Evolutionary conservation across 92 coral and sea anemone genomes (phyloP).

Genomic region (Isaurus tuberculatus): DNA sequence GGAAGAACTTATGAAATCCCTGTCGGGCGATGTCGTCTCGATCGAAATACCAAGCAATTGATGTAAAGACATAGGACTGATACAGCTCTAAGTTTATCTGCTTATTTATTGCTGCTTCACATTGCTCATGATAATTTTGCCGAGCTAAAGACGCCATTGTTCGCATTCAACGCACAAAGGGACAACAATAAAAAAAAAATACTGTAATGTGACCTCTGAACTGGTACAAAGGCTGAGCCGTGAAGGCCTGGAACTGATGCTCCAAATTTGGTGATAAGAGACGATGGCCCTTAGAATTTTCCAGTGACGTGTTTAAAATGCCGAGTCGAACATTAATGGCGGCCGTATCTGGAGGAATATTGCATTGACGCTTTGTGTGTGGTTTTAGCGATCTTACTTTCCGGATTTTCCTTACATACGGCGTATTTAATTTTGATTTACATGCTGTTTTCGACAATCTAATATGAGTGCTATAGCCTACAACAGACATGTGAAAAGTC

Average conservation of each 20-base stretch:
- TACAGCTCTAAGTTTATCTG: slow-evolving; percentile 98
- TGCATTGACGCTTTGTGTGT: slow-evolving; percentile 19
- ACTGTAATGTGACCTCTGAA: not conserved
- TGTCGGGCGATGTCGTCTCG: slow-evolving; percentile 95
- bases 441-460: not conserved
- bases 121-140: slow-evolving; percentile 91
- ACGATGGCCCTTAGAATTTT: slow-evolving; percentile 11
- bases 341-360: slow-evolving; percentile 18
- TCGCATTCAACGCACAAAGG: not conserved
- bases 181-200: not conserved
- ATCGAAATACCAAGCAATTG: slow-evolving; percentile 94
- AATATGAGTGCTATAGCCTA: slow-evolving; percentile 50
- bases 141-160: slow-evolving; percentile 73
- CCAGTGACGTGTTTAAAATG: slow-evolving; percentile 37
- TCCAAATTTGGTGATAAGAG: slow-evolving; percentile 14
- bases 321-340: slow-evolving; percentile 14
- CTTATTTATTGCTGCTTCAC: slow-evolving; percentile 98
- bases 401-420: not conserved
- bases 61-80: slow-evolving; percentile 90
- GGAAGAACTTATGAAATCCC: slow-evolving; percentile 92
- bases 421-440: not conserved
- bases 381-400: slow-evolving; percentile 23
- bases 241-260: slow-evolving; percentile 10
- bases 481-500: slow-evolving; percentile 60
- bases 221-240: not conserved